Percentiles rank a stretch among this genome's conserved stretches.
Evolutionary conservation across 2,113 vertebrate species (phyloP).

Genomic region (Pimephales promelas): DNA sequence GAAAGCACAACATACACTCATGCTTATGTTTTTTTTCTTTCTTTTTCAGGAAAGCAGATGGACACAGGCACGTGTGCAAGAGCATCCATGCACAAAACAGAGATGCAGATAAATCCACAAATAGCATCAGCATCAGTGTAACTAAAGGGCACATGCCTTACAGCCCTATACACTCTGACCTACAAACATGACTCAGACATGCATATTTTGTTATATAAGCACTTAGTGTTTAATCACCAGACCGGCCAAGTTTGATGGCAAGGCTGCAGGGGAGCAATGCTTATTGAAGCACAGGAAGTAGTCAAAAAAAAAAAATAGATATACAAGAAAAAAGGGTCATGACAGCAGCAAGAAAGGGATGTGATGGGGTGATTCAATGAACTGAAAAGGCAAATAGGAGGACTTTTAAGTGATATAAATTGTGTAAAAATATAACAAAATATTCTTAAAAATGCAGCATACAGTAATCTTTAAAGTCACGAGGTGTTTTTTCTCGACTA

Average conservation of each 20-base stretch:
- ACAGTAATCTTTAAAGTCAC: too few species aligned
- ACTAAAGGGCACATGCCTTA: conserved; percentile 54
- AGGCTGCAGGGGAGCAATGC: conserved; percentile 59
- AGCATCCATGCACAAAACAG: conserved; percentile 62
- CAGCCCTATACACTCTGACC: conserved; percentile 60
- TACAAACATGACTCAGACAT: conserved; percentile 69
- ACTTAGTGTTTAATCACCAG: conserved; percentile 59
- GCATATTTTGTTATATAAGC: conserved; percentile 68
- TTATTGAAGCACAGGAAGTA: conserved; percentile 59
- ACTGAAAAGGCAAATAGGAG: background rate
- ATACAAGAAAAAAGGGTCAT: conserved; percentile 24
- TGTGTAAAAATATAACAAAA: too few species aligned
- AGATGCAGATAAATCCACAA: conserved; percentile 42
- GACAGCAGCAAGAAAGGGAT: background rate
- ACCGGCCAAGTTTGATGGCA: conserved; percentile 62
- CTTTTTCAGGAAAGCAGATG: conserved; percentile 63
- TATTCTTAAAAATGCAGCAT: too few species aligned
- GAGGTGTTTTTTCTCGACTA: too few species aligned
- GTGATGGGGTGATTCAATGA: background rate
- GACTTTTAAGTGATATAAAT: background rate
- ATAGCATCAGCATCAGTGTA: conserved; percentile 36
- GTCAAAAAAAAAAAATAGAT: conserved; percentile 54
- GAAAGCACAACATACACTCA: conserved; percentile 45
- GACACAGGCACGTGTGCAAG: conserved; percentile 62
- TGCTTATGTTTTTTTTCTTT: conserved; percentile 2